These are phyloP conservation scores for Stegastes partitus DNA, from an alignment of 2,113 vertebrate genomes.

Conservation along the genomic window DNA sequence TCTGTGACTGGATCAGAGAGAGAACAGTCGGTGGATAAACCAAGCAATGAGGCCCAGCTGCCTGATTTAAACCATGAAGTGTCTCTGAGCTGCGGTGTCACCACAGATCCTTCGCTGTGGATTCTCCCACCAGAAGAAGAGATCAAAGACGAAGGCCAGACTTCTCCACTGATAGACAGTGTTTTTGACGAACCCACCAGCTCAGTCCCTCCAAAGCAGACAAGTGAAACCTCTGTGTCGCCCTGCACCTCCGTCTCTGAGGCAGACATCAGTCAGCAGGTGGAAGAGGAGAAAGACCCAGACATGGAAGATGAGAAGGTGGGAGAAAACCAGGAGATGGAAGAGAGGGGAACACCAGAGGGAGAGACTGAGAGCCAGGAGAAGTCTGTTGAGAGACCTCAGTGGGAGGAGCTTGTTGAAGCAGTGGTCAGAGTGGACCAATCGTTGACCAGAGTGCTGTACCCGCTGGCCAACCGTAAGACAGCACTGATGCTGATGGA, in stretches of 20 bases:
- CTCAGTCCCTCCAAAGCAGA: conserved; percentile 4
- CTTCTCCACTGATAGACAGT: conserved; percentile 12
- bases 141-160: conserved; percentile 36
- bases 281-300: conserved; percentile 41
- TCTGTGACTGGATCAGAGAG: conserved; percentile 36
- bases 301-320: conserved; percentile 19
- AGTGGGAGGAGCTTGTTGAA: conserved; percentile 85
- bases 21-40: conserved; percentile 66
- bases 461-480: conserved; percentile 86
- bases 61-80: conserved; percentile 67
- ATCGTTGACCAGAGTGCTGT: conserved; percentile 86
- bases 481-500: conserved; percentile 92
- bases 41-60: neutral
- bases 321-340: conserved; percentile 30
- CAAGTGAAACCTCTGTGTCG: conserved; percentile 22
- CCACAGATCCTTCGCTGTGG: conserved; percentile 80
- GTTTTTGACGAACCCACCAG: conserved; percentile 34
- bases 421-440: conserved; percentile 88
- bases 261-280: conserved; percentile 39
- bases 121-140: conserved; percentile 52
- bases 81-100: conserved; percentile 77
- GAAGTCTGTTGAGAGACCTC: conserved; percentile 52
- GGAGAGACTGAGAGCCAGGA: conserved; percentile 47
- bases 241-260: conserved; percentile 31
- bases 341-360: conserved; percentile 51